phyloP scores from a whole-genome alignment of 2,113 vertebrate species.

The Silurus asotus region DNA sequence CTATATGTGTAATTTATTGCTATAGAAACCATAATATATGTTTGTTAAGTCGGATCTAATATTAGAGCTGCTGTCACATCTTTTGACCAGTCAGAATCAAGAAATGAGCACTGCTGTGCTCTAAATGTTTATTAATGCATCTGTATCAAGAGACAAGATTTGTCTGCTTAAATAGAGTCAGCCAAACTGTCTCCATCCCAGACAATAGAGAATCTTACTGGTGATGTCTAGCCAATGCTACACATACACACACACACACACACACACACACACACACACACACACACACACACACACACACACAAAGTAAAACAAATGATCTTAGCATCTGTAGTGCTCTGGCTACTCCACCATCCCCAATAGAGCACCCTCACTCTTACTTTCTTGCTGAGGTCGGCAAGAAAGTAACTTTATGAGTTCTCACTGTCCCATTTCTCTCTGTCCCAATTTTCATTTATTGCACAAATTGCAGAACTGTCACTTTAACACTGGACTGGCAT shows the following conservation, averaged over 20 bases:
- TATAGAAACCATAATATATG: background rate
- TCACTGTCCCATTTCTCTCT: background rate
- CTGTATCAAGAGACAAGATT: background rate
- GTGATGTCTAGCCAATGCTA: conserved; percentile 36
- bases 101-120: background rate
- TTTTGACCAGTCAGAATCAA: background rate
- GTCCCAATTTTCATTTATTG: too few species aligned
- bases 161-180: conserved; percentile 20
- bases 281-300: background rate
- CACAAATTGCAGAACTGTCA: too few species aligned
- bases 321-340: conserved; percentile 37
- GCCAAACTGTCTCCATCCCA: conserved; percentile 22
- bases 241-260: conserved; percentile 23
- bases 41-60: background rate
- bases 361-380: conserved; percentile 20
- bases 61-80: background rate
- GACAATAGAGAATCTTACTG: conserved; percentile 24
- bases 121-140: conserved; percentile 8
- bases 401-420: conserved; percentile 26
- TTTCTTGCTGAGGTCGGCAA: conserved; percentile 8
- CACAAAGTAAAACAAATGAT: conserved; percentile 37
- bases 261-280: conserved; percentile 24
- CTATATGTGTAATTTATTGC: background rate
- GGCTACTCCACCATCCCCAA: background rate
- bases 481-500: too few species aligned